A percentile compares a stretch with the other conserved stretches of the same genome.
Conservation (phyloP, 2,888 invertebrate genomes). For the Drosophila antonietae region DNA sequence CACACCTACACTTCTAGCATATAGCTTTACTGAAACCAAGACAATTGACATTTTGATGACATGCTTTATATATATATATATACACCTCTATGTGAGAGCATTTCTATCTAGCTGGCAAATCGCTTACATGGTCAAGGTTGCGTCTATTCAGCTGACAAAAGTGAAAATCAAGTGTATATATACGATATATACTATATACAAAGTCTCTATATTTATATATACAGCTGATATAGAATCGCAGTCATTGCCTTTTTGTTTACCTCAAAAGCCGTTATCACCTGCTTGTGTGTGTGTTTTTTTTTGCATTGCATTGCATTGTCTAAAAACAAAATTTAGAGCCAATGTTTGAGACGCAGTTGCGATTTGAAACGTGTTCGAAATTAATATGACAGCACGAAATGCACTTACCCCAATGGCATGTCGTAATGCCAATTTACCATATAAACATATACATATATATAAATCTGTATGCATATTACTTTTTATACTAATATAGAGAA, state of each 20-base stretch:
- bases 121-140: slow-evolving; percentile 50
- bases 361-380: slow-evolving; percentile 54
- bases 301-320: slow-evolving; percentile 25
- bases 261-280: slow-evolving; percentile 55
- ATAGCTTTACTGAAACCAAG: slow-evolving; percentile 17
- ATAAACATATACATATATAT: slow-evolving; percentile 8
- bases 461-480: background rate
- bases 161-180: slow-evolving; percentile 42
- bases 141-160: slow-evolving; percentile 48
- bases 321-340: slow-evolving; percentile 53
- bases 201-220: background rate
- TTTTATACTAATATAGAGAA: slow-evolving; percentile 20
- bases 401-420: slow-evolving; percentile 33
- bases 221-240: slow-evolving; percentile 19
- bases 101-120: slow-evolving; percentile 14
- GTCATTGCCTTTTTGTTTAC: slow-evolving; percentile 54
- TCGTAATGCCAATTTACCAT: slow-evolving; percentile 23
- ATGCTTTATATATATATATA: background rate
- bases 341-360: slow-evolving; percentile 34
- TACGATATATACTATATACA: background rate
- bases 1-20: slow-evolving; percentile 9
- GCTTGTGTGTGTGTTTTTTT: slow-evolving; percentile 7
- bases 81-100: slow-evolving; percentile 3
- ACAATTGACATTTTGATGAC: slow-evolving; percentile 13
- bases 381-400: slow-evolving; percentile 42